Conservation (phyloP, 2,113 vertebrate genomes). For the Lepus europaeus region DNA sequence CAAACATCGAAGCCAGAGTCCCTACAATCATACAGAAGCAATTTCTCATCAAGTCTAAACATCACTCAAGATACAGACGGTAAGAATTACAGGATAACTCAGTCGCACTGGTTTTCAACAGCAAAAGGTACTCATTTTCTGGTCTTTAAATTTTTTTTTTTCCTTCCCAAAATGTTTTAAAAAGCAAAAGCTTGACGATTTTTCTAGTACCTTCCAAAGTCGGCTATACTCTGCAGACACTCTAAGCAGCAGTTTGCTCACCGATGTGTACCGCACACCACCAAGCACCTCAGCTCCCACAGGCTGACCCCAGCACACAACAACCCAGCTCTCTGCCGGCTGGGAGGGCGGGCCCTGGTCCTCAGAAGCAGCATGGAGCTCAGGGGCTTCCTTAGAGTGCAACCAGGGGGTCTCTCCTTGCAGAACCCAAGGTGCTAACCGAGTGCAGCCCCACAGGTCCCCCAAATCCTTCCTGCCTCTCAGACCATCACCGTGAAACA, state of each 20-base stretch:
- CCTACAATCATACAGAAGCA: background rate
- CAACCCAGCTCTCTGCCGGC: background rate
- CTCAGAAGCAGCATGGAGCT: background rate
- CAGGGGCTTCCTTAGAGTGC: background rate
- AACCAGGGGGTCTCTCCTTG: background rate
- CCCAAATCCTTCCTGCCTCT: background rate
- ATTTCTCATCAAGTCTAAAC: background rate
- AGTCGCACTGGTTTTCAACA: conserved; percentile 11
- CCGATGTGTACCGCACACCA: background rate
- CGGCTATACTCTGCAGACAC: background rate
- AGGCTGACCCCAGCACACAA: background rate
- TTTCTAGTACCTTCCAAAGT: background rate
- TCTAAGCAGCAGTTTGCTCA: conserved; percentile 44
- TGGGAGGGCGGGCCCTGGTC: background rate
- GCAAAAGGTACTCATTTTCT: background rate
- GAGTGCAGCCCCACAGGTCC: background rate
- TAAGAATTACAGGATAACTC: conserved; percentile 56
- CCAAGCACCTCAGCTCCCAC: background rate
- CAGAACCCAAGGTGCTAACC: background rate
- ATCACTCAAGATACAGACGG: conserved; percentile 15
- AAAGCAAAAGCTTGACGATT: background rate
- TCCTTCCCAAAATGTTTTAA: conserved; percentile 49
- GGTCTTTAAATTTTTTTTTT: conserved; percentile 24
- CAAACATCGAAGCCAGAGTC: background rate
- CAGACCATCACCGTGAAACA: background rate